phyloP scores from a whole-genome alignment of 2,888 invertebrate genomes.

The Eupelmus urozonus region DNA sequence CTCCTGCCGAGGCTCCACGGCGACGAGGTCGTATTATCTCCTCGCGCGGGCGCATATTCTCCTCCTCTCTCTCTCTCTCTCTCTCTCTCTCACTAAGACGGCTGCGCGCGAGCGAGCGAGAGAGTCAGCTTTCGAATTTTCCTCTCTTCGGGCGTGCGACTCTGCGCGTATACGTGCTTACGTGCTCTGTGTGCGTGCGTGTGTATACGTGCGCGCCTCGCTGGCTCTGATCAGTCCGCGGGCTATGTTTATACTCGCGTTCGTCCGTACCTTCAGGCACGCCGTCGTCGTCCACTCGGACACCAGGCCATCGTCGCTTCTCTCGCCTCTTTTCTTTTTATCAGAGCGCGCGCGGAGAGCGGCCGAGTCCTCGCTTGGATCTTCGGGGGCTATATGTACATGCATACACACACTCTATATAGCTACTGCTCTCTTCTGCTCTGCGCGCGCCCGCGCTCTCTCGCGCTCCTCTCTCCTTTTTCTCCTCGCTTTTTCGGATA shows the following conservation, averaged over 20 bases:
- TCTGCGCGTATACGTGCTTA: neutral
- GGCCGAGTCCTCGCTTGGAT: too few relatives aligned
- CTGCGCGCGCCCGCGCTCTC: too few relatives aligned
- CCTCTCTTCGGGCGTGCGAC: neutral
- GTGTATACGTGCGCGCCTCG: too few relatives aligned
- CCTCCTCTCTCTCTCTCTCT: constrained; percentile 30
- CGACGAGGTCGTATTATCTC: constrained; percentile 25
- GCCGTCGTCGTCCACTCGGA: constrained; percentile 11
- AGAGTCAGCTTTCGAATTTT: constrained; percentile 46
- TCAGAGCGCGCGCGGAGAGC: too few relatives aligned
- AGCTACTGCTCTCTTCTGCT: too few relatives aligned
- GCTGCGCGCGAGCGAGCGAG: constrained; percentile 22
- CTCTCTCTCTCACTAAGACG: too few relatives aligned
- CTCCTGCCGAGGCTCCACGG: constrained; percentile 10
- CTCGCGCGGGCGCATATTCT: constrained; percentile 35
- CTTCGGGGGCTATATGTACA: too few relatives aligned
- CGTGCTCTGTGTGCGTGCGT: too few relatives aligned
- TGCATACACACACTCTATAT: too few relatives aligned
- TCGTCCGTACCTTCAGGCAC: neutral
- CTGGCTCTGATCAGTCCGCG: neutral
- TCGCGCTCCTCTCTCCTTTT: neutral
- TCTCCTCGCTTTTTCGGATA: neutral
- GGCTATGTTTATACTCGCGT: neutral
- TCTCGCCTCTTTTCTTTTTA: constrained; percentile 1
- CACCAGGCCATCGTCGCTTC: neutral